phyloP scores from a whole-genome alignment of 2,888 invertebrate genomes.

The Drosophila heteroneura region DNA sequence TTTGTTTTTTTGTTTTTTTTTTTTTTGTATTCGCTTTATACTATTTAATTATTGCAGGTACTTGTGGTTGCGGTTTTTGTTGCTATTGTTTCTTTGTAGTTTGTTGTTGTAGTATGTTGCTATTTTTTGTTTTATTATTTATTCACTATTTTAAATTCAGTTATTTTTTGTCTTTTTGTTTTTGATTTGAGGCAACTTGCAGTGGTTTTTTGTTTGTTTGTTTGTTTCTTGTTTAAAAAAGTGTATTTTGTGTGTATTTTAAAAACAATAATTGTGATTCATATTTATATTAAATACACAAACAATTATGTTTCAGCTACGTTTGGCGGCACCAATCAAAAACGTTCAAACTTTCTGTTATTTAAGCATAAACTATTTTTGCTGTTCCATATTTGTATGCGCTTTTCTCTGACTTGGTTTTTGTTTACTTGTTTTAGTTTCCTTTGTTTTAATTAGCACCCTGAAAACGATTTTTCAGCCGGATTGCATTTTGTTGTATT shows the following conservation, averaged over 20 bases:
- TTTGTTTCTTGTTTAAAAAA: conserved; percentile 8
- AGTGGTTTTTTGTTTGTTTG: conserved; percentile 23
- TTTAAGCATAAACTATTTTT: conserved; percentile 59
- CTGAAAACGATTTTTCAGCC: conserved; percentile 86
- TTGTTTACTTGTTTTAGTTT: conserved; percentile 24
- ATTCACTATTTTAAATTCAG: conserved; percentile 51
- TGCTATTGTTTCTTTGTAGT: conserved; percentile 80
- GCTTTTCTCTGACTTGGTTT: conserved; percentile 30
- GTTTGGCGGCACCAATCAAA: conserved; percentile 82
- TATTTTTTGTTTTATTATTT: conserved; percentile 43
- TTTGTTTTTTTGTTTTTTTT: conserved; percentile 40
- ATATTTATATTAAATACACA: conserved; percentile 33
- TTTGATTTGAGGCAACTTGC: conserved; percentile 68
- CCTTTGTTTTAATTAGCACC: conserved; percentile 82
- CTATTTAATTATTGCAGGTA: conserved; percentile 84
- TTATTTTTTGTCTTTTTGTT: conserved; percentile 28
- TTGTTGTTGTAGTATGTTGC: conserved; percentile 51
- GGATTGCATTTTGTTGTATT: conserved; percentile 69
- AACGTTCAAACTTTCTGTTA: conserved; percentile 83
- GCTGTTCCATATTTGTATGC: conserved; percentile 39
- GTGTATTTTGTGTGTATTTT: conserved; percentile 29
- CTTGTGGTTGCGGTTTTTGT: conserved; percentile 85
- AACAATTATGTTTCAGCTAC: conserved; percentile 53
- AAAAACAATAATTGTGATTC: conserved; percentile 23
- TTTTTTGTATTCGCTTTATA: conserved; percentile 63